These are phyloP conservation scores for Plodia interpunctella DNA, from an alignment of 1,140 invertebrate species.

Conservation along the genomic window DNA sequence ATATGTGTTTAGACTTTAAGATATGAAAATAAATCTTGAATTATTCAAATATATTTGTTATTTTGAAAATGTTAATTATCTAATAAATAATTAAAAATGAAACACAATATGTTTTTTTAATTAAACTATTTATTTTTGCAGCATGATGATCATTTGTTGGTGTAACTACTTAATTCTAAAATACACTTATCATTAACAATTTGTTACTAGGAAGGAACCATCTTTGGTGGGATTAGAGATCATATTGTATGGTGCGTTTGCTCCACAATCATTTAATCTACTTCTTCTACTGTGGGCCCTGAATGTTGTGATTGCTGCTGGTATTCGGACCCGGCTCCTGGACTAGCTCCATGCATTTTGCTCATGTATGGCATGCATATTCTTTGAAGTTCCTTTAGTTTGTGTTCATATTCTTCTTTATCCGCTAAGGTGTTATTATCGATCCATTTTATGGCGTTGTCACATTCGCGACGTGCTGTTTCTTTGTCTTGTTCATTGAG, in stretches of 20 bases:
- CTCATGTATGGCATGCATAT: constrained; percentile 83
- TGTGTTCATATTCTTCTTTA: constrained; percentile 88
- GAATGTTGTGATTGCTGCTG: not conserved
- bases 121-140: not conserved
- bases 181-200: not conserved
- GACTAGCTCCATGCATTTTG: constrained; percentile 80
- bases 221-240: not conserved
- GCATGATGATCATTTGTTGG: not conserved
- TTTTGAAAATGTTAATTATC: no score
- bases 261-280: constrained; percentile 45
- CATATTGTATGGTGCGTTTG: not conserved
- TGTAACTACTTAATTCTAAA: not conserved
- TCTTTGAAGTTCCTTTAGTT: constrained; percentile 82
- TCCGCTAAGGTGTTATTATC: constrained; percentile 81
- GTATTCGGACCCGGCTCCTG: constrained; percentile 19
- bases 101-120: not conserved
- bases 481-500: constrained; percentile 79
- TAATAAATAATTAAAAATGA: no score
- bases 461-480: constrained; percentile 74
- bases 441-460: constrained; percentile 71
- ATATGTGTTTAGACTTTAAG: no score
- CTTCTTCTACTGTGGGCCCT: constrained; percentile 84
- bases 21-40: no score
- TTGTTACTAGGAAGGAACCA: not conserved
- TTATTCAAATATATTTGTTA: no score